Evolutionary conservation across 2,797 vertebrate species (phyloP), one percentile per base, ranked within the genome.

Genomic region (Limosa lapponica): DNA sequence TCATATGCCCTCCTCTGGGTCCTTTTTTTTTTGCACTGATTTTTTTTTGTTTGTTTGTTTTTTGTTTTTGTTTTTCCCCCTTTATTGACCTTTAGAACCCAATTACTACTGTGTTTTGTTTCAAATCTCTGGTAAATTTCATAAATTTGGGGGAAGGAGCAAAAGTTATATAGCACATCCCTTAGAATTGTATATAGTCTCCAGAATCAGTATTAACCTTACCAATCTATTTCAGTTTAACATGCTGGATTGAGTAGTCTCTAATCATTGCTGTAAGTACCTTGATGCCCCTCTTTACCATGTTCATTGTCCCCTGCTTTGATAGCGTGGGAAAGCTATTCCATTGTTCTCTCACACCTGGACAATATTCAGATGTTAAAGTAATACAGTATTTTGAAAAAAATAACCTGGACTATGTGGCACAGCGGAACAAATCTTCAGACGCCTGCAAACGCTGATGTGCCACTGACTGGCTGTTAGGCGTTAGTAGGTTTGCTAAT

Each of bases 41-140:
- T 69, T 79, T 75, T 37, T 25, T 43, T 67, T 57, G 4, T 28
- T 43, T 65, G 52, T 23, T 48, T 24, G 6, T 48, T 58, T 12
- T 11, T 62, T 20, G 57, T 36, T 57, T 75, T 44, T 75, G 37
- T 46, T 66, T 74, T 4, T 16, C 78, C 75, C 66, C 64, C 7
- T 87, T 82, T 96, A 71, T 87, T 94, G 80, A 95, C 64, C 71
- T 95, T 92, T 79, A 72, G 24, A 87, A 90, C 78, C 34, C 16
- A 85, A 30, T 55, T 65, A 37, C n/a, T 81, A 52, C 51, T 43
- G 36, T 86, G 23, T 87, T 96, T 90, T 91, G 8, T 36, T 93
- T 73, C 61, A 92, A 72, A 93, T 39, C 48, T 84, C 61, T 49
- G 9, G 11, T 54, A 93, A 91, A 93, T 67, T 87, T 69, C 28